Evolutionary conservation across 2,797 vertebrate genomes (phyloP), one percentile per base, ranked within the genome.

Genomic region (Australoheros facetus): DNA sequence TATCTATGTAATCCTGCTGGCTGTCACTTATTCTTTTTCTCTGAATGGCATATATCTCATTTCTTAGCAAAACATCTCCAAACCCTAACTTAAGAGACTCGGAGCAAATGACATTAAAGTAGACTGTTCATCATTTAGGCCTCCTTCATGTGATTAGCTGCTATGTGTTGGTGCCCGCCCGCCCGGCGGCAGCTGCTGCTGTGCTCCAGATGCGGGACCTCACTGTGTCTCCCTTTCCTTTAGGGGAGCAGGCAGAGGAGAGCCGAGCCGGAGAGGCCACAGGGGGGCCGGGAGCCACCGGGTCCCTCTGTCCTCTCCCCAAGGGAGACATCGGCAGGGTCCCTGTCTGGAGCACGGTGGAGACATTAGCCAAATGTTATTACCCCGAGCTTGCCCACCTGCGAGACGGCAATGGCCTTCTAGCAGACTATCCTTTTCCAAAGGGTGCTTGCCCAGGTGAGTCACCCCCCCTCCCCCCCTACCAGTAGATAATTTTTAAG

Each of bases 361-460:
- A 95, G 91, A 93, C 94, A 56, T 93, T 95, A 94, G 93, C 94
- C 87, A 95, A 95, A 93, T 94, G 93, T 90, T 95, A 94, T 94
- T 95, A 95, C 89, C 93, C 93, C 10, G 95, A 94, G 87, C 92
- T 95, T 21, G 93, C 95, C 87, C 94, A 94, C 92, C 93, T 95
- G 93, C 92, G 94, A 91, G 95, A 95, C 78, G 78, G 89, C 88
- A 93, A 76, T 87, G 94, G 94, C 86, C 94, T 95, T 60, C 94
- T 95, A 69, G 92, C 94, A 83, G 93, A 95, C 90, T 95, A 95
- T 91, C 89, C 94, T 76, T 94, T 96, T 83, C 91, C 93, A 83
- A 95, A 94, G 89, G 94, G 93, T 84, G 89, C 93, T 83, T 95
- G 94, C 85, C 92, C 93, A 95, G 95, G 94, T 95, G 93, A 96